phyloP scores from a whole-genome alignment of 2,113 vertebrate species.

The Andinoacara biseriatus region DNA sequence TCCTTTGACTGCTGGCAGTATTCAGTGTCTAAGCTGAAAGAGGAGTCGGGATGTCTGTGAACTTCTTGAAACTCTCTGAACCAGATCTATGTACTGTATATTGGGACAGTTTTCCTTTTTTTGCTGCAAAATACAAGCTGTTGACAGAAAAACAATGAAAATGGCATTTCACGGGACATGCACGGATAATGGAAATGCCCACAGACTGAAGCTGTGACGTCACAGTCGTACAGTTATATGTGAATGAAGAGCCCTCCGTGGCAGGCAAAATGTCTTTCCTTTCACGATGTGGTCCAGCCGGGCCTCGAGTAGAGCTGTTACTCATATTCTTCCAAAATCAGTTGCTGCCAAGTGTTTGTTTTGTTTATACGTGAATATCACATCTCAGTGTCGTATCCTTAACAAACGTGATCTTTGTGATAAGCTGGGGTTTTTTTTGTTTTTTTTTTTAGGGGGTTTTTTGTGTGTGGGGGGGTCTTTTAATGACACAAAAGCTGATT shows the following conservation, averaged over 20 bases:
- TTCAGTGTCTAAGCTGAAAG: constrained; percentile 62
- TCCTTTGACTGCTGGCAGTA: constrained; percentile 72
- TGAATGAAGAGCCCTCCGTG: constrained; percentile 22
- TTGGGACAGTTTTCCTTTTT: constrained; percentile 5
- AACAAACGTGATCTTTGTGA: constrained; percentile 60
- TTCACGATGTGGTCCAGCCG: constrained; percentile 33
- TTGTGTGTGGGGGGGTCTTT: constrained; percentile 29
- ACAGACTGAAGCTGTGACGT: constrained; percentile 45
- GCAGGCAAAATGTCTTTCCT: constrained; percentile 16
- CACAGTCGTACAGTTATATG: neutral
- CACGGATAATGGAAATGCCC: constrained; percentile 39
- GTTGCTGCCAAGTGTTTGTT: constrained; percentile 66
- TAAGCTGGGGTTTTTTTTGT: constrained; percentile 49
- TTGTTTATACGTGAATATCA: constrained; percentile 70
- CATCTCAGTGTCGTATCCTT: constrained; percentile 73
- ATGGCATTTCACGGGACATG: constrained; percentile 54
- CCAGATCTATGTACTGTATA: constrained; percentile 47
- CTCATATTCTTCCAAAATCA: constrained; percentile 65
- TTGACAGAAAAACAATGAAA: constrained; percentile 11
- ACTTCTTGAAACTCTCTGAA: constrained; percentile 28
- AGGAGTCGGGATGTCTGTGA: constrained; percentile 5
- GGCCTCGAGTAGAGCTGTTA: constrained; percentile 35
- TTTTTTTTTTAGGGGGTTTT: too few species aligned
- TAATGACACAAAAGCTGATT: constrained; percentile 60
- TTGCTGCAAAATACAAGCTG: constrained; percentile 28